phyloP scores from a whole-genome alignment of 2,888 invertebrate species.

The Lasioglossum morio region DNA sequence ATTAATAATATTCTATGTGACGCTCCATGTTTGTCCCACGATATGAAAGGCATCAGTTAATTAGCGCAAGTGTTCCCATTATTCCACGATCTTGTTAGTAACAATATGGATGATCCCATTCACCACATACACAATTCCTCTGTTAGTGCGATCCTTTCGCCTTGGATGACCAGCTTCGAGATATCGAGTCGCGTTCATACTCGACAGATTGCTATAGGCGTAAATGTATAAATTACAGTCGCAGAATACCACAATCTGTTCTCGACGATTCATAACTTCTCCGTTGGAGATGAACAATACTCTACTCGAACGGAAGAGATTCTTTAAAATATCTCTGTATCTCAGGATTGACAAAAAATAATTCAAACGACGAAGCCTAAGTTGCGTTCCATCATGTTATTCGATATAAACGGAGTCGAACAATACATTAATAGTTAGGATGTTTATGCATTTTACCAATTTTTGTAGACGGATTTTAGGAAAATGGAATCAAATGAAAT shows the following conservation, averaged over 20 bases:
- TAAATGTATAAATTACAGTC: neutral
- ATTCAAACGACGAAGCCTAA: neutral
- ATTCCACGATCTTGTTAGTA: conserved; percentile 55
- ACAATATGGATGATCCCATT: conserved; percentile 70
- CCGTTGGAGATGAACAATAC: neutral
- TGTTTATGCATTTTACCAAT: no score
- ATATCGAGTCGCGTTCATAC: neutral
- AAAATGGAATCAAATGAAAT: no score
- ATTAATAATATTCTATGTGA: conserved; percentile 18
- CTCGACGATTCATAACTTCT: neutral
- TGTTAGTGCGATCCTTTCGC: conserved; percentile 26
- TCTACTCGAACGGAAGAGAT: neutral
- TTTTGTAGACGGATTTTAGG: no score
- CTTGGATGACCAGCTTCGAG: neutral
- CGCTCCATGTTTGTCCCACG: conserved; percentile 13
- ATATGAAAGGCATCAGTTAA: conserved; percentile 42
- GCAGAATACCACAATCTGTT: neutral
- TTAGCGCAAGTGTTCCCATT: conserved; percentile 34
- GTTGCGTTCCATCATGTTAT: neutral
- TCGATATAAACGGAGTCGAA: neutral
- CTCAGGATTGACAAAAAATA: neutral
- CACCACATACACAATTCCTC: conserved; percentile 65
- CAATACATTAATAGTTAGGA: no score
- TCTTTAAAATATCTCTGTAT: neutral
- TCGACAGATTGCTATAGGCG: neutral